Evolutionary conservation across 2,797 vertebrate species (phyloP).

Genomic region (Graptemys geographica): DNA sequence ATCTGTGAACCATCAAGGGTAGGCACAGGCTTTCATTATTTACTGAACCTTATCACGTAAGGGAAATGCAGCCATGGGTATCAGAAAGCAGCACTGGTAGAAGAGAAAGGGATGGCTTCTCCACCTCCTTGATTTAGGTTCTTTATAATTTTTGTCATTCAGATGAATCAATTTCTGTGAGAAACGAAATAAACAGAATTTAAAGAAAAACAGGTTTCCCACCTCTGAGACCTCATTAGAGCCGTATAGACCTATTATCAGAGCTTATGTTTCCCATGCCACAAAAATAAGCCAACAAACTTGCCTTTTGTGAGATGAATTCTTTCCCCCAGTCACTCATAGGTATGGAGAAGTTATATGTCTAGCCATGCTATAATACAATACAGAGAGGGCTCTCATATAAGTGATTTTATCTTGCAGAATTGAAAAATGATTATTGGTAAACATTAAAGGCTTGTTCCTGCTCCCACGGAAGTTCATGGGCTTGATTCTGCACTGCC

Average conservation of each 20-base stretch:
- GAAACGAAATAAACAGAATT: background rate
- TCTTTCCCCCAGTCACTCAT: background rate
- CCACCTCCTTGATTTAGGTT: constrained; percentile 83
- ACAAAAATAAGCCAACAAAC: background rate
- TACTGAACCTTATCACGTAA: constrained; percentile 83
- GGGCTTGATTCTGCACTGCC: background rate
- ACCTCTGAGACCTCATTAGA: background rate
- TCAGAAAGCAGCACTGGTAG: constrained; percentile 75
- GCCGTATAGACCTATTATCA: background rate
- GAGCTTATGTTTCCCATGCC: background rate
- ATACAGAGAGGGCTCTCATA: background rate
- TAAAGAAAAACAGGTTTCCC: background rate
- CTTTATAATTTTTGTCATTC: constrained; percentile 74
- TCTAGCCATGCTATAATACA: background rate
- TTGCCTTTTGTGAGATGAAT: background rate
- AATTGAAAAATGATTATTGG: background rate
- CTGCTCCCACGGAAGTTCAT: fast-evolving
- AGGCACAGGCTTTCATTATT: constrained; percentile 83
- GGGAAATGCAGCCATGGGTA: constrained; percentile 82
- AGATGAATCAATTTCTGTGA: constrained; percentile 58
- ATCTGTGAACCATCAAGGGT: constrained; percentile 85
- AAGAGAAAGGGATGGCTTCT: constrained; percentile 59
- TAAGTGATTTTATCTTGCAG: background rate
- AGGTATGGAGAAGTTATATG: background rate
- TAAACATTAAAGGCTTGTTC: background rate